Conservation (phyloP, 2,888 invertebrate species). For the Drosophila neotestacea region DNA sequence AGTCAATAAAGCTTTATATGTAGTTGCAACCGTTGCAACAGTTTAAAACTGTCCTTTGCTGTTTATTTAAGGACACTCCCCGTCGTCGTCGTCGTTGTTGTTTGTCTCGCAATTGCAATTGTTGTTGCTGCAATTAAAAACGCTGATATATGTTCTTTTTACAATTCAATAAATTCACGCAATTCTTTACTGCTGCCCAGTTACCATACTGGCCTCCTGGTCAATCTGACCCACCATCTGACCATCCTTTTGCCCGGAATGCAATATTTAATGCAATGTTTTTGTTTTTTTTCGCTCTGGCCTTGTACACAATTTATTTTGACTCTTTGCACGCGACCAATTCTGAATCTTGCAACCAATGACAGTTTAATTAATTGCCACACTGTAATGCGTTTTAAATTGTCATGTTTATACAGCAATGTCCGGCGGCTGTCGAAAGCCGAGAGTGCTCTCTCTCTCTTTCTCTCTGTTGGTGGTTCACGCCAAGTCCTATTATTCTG, state of each 20-base stretch:
- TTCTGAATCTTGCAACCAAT: conserved; percentile 80
- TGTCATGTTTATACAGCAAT: conserved; percentile 78
- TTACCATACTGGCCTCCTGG: conserved; percentile 19
- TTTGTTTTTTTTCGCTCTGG: conserved; percentile 13
- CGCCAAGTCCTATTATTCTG: conserved; percentile 32
- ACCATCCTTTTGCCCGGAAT: conserved; percentile 11
- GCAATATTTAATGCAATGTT: conserved; percentile 48
- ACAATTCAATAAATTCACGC: conserved; percentile 81
- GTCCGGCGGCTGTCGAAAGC: conserved; percentile 54
- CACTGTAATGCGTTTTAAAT: conserved; percentile 80
- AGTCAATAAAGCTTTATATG: conserved; percentile 64
- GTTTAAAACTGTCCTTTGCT: conserved; percentile 57
- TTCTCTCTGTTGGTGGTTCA: conserved; percentile 6
- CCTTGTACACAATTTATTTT: conserved; percentile 67
- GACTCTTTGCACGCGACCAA: conserved; percentile 73
- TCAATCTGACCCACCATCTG: neutral
- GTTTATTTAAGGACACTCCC: conserved; percentile 60
- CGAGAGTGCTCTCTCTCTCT: conserved; percentile 13
- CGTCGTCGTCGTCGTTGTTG: conserved; percentile 32
- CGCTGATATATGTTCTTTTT: conserved; percentile 82
- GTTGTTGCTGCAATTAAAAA: conserved; percentile 74
- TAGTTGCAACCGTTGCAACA: conserved; percentile 33
- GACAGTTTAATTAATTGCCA: conserved; percentile 81
- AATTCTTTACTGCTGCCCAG: conserved; percentile 59
- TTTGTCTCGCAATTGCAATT: conserved; percentile 31